Conservation (phyloP, 35 echinoderm and acorn worm species). For the Heliocidaris tuberculata region DNA sequence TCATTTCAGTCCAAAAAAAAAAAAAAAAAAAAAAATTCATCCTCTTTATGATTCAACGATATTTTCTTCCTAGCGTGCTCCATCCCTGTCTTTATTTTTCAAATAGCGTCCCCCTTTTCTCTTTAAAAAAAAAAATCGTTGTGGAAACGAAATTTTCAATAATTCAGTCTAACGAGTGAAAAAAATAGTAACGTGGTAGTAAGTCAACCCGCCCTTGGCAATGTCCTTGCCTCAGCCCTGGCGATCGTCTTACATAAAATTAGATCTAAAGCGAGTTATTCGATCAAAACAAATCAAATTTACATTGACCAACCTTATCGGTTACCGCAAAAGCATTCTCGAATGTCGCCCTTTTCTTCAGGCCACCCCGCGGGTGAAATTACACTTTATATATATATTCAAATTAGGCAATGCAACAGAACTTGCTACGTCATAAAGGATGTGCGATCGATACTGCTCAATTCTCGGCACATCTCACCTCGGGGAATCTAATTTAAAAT, state of each 20-base stretch:
- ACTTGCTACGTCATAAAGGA: not conserved
- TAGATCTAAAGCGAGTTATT: slow-evolving; percentile 15
- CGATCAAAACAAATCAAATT: slow-evolving; percentile 43
- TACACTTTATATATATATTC: not conserved
- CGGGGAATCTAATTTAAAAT: not conserved
- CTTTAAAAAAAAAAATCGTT: not conserved
- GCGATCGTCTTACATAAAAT: slow-evolving; percentile 19
- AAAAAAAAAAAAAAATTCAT: too few species aligned
- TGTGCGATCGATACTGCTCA: not conserved
- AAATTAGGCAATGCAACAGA: not conserved
- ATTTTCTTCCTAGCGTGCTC: too few species aligned
- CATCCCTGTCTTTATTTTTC: not conserved
- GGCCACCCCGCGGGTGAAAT: not conserved
- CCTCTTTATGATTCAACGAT: too few species aligned
- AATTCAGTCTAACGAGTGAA: too few species aligned
- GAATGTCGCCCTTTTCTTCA: not conserved
- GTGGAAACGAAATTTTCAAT: not conserved
- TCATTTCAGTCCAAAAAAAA: too few species aligned
- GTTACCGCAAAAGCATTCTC: not conserved
- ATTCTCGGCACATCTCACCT: not conserved
- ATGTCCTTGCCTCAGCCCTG: not conserved
- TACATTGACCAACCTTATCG: slow-evolving; percentile 15
- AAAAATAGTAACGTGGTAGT: not conserved
- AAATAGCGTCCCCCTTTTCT: not conserved
- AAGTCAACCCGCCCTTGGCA: not conserved